Percentiles rank a stretch among this genome's conserved stretches.
Evolutionary conservation across 2,888 invertebrate genomes (phyloP).

Genomic region (Tiliacea citrago): DNA sequence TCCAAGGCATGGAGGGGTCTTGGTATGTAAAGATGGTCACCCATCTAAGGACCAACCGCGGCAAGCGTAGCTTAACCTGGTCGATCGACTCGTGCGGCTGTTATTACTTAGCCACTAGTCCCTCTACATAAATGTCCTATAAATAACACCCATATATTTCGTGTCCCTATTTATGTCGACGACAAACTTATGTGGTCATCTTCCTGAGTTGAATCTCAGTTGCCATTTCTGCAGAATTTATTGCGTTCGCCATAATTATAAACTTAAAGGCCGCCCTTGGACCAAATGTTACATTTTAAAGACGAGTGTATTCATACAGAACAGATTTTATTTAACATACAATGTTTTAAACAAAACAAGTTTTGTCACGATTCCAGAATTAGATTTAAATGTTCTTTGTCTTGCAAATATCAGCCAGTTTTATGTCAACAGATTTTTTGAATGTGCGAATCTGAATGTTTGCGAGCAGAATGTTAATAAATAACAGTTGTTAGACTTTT

Average conservation of each 20-base stretch:
- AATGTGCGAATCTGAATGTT: conserved; percentile 20
- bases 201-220: conserved; percentile 2
- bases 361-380: conserved; percentile 57
- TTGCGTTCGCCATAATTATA: conserved; percentile 39
- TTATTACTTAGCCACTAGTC: no score
- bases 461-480: conserved; percentile 28
- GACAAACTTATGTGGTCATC: conserved; percentile 23
- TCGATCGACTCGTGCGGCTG: no score
- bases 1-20: no score
- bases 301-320: conserved; percentile 12
- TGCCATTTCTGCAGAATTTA: conserved; percentile 38
- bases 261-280: conserved; percentile 52
- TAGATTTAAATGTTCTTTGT: conserved; percentile 56
- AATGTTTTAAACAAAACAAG: conserved; percentile 26
- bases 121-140: neutral
- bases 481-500: conserved; percentile 33
- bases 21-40: no score
- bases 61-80: no score
- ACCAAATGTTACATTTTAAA: conserved; percentile 45
- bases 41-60: no score
- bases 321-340: conserved; percentile 39
- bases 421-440: conserved; percentile 43
- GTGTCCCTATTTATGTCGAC: conserved; percentile 12
- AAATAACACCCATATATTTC: conserved; percentile 31
- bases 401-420: conserved; percentile 41